phyloP scores from a whole-genome alignment of 2,113 vertebrate species.

The Anthoscopus minutus region DNA sequence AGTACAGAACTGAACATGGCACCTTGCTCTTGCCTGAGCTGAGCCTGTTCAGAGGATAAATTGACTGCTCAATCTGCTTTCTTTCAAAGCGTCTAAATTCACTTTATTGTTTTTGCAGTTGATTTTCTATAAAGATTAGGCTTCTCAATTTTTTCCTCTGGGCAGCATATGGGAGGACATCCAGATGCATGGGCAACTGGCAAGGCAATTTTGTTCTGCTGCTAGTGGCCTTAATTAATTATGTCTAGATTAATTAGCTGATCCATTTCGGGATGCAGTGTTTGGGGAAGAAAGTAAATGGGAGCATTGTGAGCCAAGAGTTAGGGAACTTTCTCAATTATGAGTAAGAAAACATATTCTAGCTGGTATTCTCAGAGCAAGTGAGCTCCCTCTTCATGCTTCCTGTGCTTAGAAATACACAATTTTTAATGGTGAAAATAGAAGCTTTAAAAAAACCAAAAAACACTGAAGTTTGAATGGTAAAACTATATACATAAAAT shows the following conservation, averaged over 20 bases:
- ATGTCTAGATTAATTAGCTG: conserved; percentile 35
- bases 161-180: not conserved
- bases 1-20: not conserved
- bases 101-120: not conserved
- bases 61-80: not conserved
- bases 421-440: conserved; percentile 44
- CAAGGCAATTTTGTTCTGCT: not conserved
- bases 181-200: not conserved
- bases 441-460: not conserved
- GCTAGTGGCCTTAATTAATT: conserved; percentile 27
- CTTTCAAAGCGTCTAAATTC: not conserved
- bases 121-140: conserved; percentile 27
- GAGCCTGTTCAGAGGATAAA: not conserved
- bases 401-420: not conserved
- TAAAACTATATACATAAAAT: conserved; percentile 64
- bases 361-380: not conserved
- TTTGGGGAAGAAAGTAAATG: not conserved
- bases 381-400: not conserved
- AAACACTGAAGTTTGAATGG: conserved; percentile 47
- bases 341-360: not conserved
- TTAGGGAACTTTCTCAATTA: not conserved
- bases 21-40: not conserved
- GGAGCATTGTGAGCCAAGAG: not conserved
- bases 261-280: not conserved
- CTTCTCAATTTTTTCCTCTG: conserved; percentile 11